Percentiles rank a stretch among this genome's conserved stretches.
Evolutionary conservation across 2,888 invertebrate genomes (phyloP).

Genomic region (Kuschelorhynchus macadamiae): DNA sequence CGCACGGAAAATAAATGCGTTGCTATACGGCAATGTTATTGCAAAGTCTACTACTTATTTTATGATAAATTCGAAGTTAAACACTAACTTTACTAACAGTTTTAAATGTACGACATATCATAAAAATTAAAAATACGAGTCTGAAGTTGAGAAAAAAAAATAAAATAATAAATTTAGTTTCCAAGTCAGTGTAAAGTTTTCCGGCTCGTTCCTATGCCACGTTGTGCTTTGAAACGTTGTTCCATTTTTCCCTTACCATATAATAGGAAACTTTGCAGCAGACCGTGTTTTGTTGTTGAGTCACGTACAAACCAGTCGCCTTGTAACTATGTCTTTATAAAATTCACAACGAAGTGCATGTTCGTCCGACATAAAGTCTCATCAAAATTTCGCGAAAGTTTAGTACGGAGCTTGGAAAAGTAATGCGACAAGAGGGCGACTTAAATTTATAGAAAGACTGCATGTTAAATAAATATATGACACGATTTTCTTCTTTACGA

Average conservation of each 20-base stretch:
- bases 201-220: conserved; percentile 7
- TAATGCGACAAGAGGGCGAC: conserved; percentile 24
- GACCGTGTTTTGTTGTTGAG: conserved; percentile 40
- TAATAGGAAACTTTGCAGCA: conserved; percentile 42
- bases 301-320: conserved; percentile 44
- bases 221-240: conserved; percentile 22
- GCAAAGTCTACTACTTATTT: too few relatives aligned
- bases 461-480: conserved; percentile 9
- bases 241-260: conserved; percentile 39
- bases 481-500: too few relatives aligned
- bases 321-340: conserved; percentile 40
- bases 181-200: conserved; percentile 3
- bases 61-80: too few relatives aligned
- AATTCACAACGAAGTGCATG: conserved; percentile 43
- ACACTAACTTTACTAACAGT: too few relatives aligned
- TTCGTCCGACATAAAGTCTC: conserved; percentile 36
- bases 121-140: too few relatives aligned
- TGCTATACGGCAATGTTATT: too few relatives aligned
- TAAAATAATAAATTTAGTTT: not conserved
- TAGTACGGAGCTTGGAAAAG: conserved; percentile 26
- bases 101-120: too few relatives aligned
- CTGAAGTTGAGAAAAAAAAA: too few relatives aligned
- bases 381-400: conserved; percentile 45
- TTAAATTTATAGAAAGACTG: conserved; percentile 21
- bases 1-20: too few relatives aligned